Evolutionary conservation across 2,888 invertebrate genomes (phyloP).

Genomic region (Sarcophaga rosellei): DNA sequence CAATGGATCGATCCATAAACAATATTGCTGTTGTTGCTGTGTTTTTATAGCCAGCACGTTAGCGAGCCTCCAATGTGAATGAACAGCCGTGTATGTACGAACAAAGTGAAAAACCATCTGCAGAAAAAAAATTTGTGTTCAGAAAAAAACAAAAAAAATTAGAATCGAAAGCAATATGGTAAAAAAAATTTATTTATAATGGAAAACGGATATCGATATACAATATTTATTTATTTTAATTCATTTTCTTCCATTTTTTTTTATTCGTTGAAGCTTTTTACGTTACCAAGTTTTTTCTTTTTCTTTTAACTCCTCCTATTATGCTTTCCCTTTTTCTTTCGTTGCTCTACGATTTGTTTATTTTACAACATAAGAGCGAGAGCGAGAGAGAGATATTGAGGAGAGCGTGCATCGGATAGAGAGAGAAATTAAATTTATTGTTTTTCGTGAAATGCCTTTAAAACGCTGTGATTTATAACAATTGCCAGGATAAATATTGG

Average conservation of each 20-base stretch:
- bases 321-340: background rate
- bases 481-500: conserved; percentile 36
- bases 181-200: conserved; percentile 14
- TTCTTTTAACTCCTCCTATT: background rate
- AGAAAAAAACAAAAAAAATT: too few species aligned
- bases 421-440: conserved; percentile 57
- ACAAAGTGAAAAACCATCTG: too few species aligned
- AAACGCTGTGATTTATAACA: conserved; percentile 60
- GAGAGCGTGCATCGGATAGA: too few species aligned
- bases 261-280: background rate
- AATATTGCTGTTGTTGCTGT: background rate
- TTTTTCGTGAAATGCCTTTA: conserved; percentile 47
- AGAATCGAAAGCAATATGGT: background rate
- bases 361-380: background rate
- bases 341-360: background rate
- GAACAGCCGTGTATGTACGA: too few species aligned
- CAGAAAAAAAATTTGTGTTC: background rate
- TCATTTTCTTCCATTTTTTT: conserved; percentile 1
- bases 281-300: background rate
- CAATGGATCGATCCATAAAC: background rate
- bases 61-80: background rate
- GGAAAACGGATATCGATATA: conserved; percentile 42
- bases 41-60: background rate
- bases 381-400: too few species aligned
- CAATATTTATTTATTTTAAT: conserved; percentile 37